Evolutionary conservation across 2,797 vertebrate species (phyloP).

Genomic region (Chaenodraco wilsoni): DNA sequence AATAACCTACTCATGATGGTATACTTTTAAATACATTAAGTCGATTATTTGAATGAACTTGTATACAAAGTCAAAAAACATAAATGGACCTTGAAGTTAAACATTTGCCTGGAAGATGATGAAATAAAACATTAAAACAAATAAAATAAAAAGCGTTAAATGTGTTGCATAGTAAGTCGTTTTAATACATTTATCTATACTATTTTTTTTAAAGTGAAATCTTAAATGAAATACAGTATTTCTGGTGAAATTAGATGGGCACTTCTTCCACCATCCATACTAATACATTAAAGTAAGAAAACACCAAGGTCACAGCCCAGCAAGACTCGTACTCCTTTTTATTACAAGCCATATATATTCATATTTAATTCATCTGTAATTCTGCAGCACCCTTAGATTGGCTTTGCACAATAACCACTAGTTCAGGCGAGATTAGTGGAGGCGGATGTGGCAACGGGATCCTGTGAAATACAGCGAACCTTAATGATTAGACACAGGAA

Average conservation of each 20-base stretch:
- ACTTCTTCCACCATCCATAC: too few species aligned
- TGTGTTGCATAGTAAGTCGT: too few species aligned
- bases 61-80: too few species aligned
- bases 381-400: background rate
- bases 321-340: conserved; percentile 11
- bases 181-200: too few species aligned
- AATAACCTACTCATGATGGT: background rate
- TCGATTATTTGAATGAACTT: too few species aligned
- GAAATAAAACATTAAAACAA: too few species aligned
- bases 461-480: conserved; percentile 9
- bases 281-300: background rate
- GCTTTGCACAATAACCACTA: conserved; percentile 35
- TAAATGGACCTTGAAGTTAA: too few species aligned
- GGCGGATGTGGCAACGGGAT: conserved; percentile 29
- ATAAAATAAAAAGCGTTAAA: too few species aligned
- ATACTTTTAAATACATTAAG: background rate
- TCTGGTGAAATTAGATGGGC: too few species aligned
- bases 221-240: too few species aligned
- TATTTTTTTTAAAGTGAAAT: too few species aligned
- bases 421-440: conserved; percentile 56
- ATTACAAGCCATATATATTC: conserved; percentile 32
- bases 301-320: background rate
- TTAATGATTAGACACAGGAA: conserved; percentile 19
- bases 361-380: conserved; percentile 2
- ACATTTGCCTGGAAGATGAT: too few species aligned